Conservation (phyloP, 2,797 vertebrate genomes). For the Phyllotis vaccarum region DNA sequence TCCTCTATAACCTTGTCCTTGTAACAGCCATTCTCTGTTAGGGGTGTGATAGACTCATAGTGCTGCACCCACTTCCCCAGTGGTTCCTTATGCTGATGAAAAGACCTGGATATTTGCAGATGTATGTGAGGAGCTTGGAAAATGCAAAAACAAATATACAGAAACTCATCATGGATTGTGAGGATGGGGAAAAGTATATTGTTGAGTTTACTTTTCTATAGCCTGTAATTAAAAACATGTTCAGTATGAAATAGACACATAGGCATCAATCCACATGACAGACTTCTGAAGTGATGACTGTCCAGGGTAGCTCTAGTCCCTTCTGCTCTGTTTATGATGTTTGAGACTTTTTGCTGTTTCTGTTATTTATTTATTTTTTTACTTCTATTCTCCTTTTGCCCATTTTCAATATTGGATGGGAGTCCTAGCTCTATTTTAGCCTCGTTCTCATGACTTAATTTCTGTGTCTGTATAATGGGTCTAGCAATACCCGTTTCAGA, state of each 20-base stretch:
- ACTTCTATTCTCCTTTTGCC: not conserved
- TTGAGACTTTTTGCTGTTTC: not conserved
- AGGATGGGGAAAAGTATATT: not conserved
- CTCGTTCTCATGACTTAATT: not conserved
- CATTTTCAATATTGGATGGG: not conserved
- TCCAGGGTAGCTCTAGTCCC: not conserved
- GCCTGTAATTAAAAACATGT: not conserved
- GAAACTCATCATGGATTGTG: not conserved
- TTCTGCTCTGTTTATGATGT: not conserved
- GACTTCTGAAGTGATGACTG: not conserved
- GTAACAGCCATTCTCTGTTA: rapidly evolving
- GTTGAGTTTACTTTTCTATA: constrained; percentile 15
- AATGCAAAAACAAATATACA: not conserved
- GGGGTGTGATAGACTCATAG: not conserved
- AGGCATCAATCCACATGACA: not conserved
- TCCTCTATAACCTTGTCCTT: not conserved
- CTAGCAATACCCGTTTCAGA: not conserved
- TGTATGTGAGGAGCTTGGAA: not conserved
- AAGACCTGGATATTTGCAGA: not conserved
- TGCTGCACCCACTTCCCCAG: not conserved
- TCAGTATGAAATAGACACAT: constrained; percentile 1
- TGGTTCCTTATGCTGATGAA: not conserved
- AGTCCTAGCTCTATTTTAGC: not conserved
- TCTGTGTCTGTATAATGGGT: constrained; percentile 4
- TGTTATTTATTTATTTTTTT: not conserved